These are phyloP conservation scores for Theocolax elegans DNA, from an alignment of 1,140 invertebrate species.

Conservation along the genomic window DNA sequence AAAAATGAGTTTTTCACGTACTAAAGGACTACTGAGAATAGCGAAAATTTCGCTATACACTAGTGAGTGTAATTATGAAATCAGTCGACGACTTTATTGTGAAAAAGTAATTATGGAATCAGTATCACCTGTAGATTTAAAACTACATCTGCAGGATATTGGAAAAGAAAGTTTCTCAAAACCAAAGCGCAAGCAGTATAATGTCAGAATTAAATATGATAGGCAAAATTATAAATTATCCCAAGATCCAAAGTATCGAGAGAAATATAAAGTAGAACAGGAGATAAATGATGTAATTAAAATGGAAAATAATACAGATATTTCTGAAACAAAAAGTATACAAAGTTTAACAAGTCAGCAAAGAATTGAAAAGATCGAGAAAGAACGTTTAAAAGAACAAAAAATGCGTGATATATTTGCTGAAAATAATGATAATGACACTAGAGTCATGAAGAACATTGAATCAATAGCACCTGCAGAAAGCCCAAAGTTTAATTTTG, in stretches of 20 bases:
- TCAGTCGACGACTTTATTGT: background rate
- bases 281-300: background rate
- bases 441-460: too few relatives aligned
- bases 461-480: background rate
- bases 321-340: too few relatives aligned
- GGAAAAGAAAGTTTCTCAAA: background rate
- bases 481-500: background rate
- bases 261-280: background rate
- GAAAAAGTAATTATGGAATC: conserved; percentile 2
- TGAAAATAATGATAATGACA: too few relatives aligned
- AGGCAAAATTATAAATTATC: background rate
- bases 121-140: background rate
- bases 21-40: background rate
- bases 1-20: conserved; percentile 22
- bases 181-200: too few relatives aligned
- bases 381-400: too few relatives aligned
- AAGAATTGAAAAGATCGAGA: too few relatives aligned
- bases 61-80: background rate
- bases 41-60: background rate
- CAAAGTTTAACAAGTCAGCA: too few relatives aligned
- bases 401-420: too few relatives aligned
- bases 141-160: background rate
- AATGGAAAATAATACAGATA: too few relatives aligned
- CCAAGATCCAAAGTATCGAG: background rate
- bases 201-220: background rate